Conservation (phyloP, 2,113 vertebrate genomes). For the Laticauda laticaudata region DNA sequence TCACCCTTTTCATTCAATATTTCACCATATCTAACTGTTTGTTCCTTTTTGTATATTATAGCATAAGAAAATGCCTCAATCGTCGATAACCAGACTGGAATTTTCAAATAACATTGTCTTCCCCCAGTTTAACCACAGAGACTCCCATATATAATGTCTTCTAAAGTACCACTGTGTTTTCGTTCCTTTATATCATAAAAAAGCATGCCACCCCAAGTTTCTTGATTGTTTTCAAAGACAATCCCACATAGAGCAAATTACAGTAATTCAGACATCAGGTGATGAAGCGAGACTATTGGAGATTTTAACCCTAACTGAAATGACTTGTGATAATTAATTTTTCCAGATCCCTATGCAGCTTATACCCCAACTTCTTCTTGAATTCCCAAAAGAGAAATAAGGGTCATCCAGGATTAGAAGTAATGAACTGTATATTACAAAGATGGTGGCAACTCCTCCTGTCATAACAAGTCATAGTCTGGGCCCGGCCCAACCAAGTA, state of each 20-base stretch:
- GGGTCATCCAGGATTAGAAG: neutral
- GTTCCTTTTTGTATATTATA: no score
- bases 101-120: no score
- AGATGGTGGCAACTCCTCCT: neutral
- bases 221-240: neutral
- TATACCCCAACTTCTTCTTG: neutral
- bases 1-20: no score
- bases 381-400: neutral
- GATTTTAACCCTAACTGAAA: neutral
- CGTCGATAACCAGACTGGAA: no score
- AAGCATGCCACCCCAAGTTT: neutral
- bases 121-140: no score
- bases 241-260: neutral
- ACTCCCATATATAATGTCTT: no score
- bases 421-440: neutral
- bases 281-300: neutral
- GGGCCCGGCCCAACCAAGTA: neutral
- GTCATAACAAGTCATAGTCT: neutral
- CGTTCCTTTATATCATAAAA: no score
- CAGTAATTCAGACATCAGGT: neutral
- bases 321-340: neutral
- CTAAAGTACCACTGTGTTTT: no score
- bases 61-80: no score
- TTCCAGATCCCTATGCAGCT: neutral
- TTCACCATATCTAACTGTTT: no score